These are phyloP conservation scores for Plectrocnemia conspersa DNA, from an alignment of 1,140 invertebrate species.

Conservation along the genomic window DNA sequence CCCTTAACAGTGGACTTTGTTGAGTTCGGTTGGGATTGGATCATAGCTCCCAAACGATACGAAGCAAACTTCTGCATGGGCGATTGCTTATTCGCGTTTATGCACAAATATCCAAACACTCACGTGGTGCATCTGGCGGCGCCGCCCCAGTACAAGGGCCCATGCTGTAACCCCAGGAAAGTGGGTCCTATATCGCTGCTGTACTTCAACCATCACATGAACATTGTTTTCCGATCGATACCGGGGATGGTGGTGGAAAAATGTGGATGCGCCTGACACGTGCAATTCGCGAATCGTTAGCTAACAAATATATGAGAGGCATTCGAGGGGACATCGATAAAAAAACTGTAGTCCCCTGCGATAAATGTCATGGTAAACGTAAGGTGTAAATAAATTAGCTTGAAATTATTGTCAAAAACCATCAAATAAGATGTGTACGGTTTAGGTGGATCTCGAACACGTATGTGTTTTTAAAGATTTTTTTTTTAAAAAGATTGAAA, in stretches of 20 bases:
- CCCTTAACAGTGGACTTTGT: slow-evolving; percentile 93
- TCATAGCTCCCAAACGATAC: slow-evolving; percentile 93
- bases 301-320: too few species aligned
- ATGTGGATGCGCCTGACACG: slow-evolving; percentile 90
- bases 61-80: slow-evolving; percentile 96
- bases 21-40: slow-evolving; percentile 97
- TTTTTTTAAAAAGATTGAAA: too few species aligned
- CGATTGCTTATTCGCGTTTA: slow-evolving; percentile 85
- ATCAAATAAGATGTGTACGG: too few species aligned
- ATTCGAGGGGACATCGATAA: too few species aligned
- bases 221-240: slow-evolving; percentile 82
- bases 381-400: too few species aligned
- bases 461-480: too few species aligned
- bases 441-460: too few species aligned
- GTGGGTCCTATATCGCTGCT: slow-evolving; percentile 88
- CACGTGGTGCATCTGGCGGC: slow-evolving; percentile 80
- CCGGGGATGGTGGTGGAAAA: slow-evolving; percentile 91
- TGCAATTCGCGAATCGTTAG: too few species aligned
- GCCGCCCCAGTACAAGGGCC: slow-evolving; percentile 64
- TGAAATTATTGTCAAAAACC: too few species aligned
- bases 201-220: slow-evolving; percentile 84
- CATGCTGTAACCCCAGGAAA: slow-evolving; percentile 86
- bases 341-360: too few species aligned
- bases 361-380: too few species aligned
- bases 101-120: slow-evolving; percentile 89